phyloP scores from a whole-genome alignment of 2,797 vertebrate genomes.

The Simalia tracyae region DNA sequence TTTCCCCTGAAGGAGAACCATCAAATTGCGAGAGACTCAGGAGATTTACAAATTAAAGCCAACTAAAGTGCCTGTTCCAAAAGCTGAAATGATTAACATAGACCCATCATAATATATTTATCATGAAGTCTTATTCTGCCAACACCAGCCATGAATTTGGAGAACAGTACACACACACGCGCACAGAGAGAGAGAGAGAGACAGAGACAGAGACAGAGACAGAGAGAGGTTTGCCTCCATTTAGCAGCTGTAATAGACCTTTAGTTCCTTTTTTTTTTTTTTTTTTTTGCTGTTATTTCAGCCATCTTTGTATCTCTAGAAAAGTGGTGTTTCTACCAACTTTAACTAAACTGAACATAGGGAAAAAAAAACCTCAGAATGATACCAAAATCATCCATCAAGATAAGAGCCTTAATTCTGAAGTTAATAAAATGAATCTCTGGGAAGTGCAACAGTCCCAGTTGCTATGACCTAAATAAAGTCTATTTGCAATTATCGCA shows the following conservation, averaged over 20 bases:
- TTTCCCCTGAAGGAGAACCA: slow-evolving; percentile 34
- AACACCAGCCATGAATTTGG: slow-evolving; percentile 58
- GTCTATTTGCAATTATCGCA: slow-evolving; percentile 56
- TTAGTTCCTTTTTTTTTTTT: slow-evolving; percentile 6
- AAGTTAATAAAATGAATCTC: slow-evolving; percentile 57
- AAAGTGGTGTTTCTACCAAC: slow-evolving; percentile 37
- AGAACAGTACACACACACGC: rapidly evolving
- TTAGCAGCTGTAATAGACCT: slow-evolving; percentile 39
- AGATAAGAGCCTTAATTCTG: slow-evolving; percentile 49
- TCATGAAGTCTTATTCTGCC: slow-evolving; percentile 41
- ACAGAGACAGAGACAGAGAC: background rate
- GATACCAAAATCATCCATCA: slow-evolving; percentile 34
- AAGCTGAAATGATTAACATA: slow-evolving; percentile 56
- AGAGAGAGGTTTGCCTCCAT: slow-evolving; percentile 9
- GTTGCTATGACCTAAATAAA: slow-evolving; percentile 64
- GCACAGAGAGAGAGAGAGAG: background rate
- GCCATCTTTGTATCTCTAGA: slow-evolving; percentile 17
- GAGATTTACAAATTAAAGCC: slow-evolving; percentile 54
- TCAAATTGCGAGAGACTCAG: slow-evolving; percentile 37
- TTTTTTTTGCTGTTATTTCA: slow-evolving; percentile 26
- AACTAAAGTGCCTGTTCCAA: slow-evolving; percentile 47
- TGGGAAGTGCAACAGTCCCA: slow-evolving; percentile 56
- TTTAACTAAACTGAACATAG: slow-evolving; percentile 48
- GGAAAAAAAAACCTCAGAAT: background rate
- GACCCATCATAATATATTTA: slow-evolving; percentile 47